Conservation (phyloP, 1,140 invertebrate species). For the Drosophila mayri region DNA sequence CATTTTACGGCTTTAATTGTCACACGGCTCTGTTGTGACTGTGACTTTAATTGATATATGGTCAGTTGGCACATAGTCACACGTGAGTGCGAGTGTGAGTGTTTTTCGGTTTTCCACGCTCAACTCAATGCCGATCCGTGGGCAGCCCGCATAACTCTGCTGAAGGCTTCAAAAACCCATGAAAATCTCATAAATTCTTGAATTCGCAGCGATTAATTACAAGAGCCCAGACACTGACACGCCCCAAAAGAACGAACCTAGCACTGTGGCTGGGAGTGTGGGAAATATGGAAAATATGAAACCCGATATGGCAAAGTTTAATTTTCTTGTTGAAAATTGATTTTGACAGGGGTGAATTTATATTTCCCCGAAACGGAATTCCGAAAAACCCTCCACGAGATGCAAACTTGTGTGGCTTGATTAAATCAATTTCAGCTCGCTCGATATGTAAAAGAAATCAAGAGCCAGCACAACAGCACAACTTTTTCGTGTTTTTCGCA, state of each 20-base stretch:
- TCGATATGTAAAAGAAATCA: slow-evolving; percentile 46
- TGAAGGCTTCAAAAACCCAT: slow-evolving; percentile 65
- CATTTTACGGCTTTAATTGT: slow-evolving; percentile 67
- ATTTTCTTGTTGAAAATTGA: slow-evolving; percentile 50
- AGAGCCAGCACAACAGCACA: slow-evolving; percentile 16
- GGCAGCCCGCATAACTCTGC: slow-evolving; percentile 64
- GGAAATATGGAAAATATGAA: slow-evolving; percentile 61
- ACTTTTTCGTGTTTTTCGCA: slow-evolving; percentile 32
- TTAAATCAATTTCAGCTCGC: slow-evolving; percentile 65
- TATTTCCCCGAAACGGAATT: slow-evolving; percentile 38
- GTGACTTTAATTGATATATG: slow-evolving; percentile 78
- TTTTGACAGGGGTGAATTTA: slow-evolving; percentile 65
- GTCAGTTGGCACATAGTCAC: slow-evolving; percentile 39
- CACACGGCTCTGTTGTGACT: slow-evolving; percentile 78
- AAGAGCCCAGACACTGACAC: slow-evolving; percentile 57
- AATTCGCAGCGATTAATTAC: slow-evolving; percentile 75
- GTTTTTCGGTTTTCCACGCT: slow-evolving; percentile 55
- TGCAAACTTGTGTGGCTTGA: slow-evolving; percentile 58
- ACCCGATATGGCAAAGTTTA: slow-evolving; percentile 40
- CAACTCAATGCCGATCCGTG: slow-evolving; percentile 63
- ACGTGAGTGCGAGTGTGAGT: slow-evolving; percentile 41
- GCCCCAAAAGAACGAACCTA: slow-evolving; percentile 54
- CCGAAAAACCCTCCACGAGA: slow-evolving; percentile 21
- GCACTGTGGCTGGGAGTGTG: slow-evolving; percentile 21
- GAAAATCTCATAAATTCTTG: slow-evolving; percentile 78